These are phyloP conservation scores for Lytechinus pictus DNA, from an alignment of 35 echinoderm and acorn worm genomes.

Conservation along the genomic window DNA sequence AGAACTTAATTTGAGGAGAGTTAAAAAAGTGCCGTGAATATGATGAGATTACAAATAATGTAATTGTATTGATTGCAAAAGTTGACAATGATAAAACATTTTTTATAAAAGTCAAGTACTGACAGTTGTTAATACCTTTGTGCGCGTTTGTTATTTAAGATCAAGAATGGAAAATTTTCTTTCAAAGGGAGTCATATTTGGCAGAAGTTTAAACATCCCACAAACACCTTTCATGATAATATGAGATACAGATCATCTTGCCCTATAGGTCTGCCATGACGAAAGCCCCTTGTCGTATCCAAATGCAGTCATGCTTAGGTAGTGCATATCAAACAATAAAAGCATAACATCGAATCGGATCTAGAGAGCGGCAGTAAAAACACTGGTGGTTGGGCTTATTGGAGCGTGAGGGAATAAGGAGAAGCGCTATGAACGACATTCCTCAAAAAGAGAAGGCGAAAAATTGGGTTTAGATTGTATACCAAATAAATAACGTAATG, in stretches of 20 bases:
- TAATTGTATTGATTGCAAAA: too few relatives aligned
- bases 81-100: too few relatives aligned
- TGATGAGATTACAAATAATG: too few relatives aligned
- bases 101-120: too few relatives aligned
- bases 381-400: not conserved
- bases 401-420: not conserved
- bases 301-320: not conserved
- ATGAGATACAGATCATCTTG: not conserved
- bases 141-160: too few relatives aligned
- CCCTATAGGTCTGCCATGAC: not conserved
- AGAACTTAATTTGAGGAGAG: too few relatives aligned
- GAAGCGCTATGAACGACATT: not conserved
- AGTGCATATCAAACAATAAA: not conserved
- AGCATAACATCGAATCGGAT: not conserved
- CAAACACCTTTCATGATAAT: not conserved
- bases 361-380: not conserved
- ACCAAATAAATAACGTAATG: slow-evolving; percentile 20
- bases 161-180: too few relatives aligned
- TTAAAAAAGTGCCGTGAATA: too few relatives aligned
- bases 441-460: not conserved
- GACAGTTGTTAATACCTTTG: too few relatives aligned
- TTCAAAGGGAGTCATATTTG: not conserved
- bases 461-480: slow-evolving; percentile 4
- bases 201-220: not conserved
- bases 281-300: not conserved